These are phyloP conservation scores for Morpho achilles DNA, from an alignment of 2,888 invertebrate species.

Conservation along the genomic window DNA sequence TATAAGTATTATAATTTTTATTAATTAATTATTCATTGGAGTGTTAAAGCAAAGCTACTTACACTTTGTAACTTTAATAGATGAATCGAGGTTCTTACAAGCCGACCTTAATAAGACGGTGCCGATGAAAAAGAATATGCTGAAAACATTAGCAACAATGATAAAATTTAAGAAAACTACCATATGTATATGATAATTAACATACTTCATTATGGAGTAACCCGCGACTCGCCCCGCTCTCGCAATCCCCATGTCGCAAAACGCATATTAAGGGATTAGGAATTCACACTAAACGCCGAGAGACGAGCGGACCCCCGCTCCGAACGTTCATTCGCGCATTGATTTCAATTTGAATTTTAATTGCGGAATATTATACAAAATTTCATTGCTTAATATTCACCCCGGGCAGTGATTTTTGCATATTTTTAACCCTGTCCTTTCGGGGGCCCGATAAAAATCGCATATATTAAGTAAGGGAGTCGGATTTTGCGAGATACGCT, in stretches of 20 bases:
- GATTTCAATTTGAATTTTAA: conserved; percentile 81
- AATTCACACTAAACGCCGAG: conserved; percentile 25
- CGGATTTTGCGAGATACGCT: conserved; percentile 51
- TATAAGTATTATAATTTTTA: too few species aligned
- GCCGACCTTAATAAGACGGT: too few species aligned
- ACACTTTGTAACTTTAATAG: too few species aligned
- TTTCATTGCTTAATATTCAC: conserved; percentile 77
- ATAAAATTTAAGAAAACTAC: conserved; percentile 3
- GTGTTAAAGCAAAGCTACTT: too few species aligned
- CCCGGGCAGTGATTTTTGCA: conserved; percentile 73
- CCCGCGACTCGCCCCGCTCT: conserved; percentile 8
- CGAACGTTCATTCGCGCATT: conserved; percentile 66
- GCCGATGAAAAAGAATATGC: too few species aligned
- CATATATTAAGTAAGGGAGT: conserved; percentile 62
- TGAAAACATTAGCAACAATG: neutral
- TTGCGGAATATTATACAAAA: conserved; percentile 78
- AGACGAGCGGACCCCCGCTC: conserved; percentile 20
- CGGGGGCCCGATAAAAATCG: conserved; percentile 64
- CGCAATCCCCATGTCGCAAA: conserved; percentile 29
- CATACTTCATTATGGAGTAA: conserved; percentile 16
- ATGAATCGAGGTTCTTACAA: too few species aligned
- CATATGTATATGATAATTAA: conserved; percentile 9
- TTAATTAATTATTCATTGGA: too few species aligned
- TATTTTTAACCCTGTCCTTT: conserved; percentile 67
- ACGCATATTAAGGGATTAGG: conserved; percentile 40